Conservation (phyloP, 2,888 invertebrate genomes). For the Limnephilus rhombicus region DNA sequence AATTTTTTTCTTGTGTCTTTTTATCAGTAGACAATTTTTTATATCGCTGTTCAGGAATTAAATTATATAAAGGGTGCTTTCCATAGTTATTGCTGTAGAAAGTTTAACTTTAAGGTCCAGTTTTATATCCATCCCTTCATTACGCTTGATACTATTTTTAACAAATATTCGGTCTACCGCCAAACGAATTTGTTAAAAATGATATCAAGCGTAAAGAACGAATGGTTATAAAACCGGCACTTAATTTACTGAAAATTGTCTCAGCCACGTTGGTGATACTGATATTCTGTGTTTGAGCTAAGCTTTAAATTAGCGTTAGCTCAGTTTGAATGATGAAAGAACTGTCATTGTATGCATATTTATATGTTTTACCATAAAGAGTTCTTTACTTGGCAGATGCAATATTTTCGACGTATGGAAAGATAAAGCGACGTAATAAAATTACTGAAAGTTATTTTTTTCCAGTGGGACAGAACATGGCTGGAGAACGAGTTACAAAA, state of each 20-base stretch:
- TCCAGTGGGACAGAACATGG: constrained; percentile 79
- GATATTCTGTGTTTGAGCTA: background rate
- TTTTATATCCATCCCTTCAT: too few relatives aligned
- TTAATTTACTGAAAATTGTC: background rate
- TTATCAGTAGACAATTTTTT: background rate
- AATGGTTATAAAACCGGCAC: too few relatives aligned
- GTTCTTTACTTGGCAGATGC: background rate
- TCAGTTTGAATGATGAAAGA: background rate
- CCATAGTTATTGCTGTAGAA: background rate
- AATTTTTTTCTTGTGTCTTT: background rate
- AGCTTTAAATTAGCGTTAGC: background rate
- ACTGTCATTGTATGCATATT: background rate
- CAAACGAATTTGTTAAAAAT: too few relatives aligned
- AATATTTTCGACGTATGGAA: background rate
- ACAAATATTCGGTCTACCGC: too few relatives aligned
- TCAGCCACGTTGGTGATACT: background rate
- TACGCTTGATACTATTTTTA: too few relatives aligned
- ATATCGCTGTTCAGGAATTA: too few relatives aligned
- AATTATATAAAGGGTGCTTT: background rate
- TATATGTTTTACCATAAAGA: background rate
- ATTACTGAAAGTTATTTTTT: background rate
- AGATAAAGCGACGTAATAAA: background rate
- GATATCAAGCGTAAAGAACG: too few relatives aligned
- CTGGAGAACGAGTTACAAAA: constrained; percentile 77
- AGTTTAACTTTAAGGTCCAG: background rate